These are phyloP conservation scores for Pentalonia nigronervosa DNA, from an alignment of 1,140 invertebrate genomes.

Conservation along the genomic window DNA sequence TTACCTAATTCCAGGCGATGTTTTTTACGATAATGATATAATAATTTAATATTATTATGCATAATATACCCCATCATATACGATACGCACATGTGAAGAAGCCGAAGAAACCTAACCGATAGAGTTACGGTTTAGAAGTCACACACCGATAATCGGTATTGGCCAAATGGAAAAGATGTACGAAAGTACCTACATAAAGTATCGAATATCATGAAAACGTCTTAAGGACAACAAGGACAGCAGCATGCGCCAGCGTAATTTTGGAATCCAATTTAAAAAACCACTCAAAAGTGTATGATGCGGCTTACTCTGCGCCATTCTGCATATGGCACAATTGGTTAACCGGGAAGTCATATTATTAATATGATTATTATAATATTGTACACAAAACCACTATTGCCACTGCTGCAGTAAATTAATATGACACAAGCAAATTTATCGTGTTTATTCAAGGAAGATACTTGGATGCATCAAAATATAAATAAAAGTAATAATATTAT, in stretches of 20 bases:
- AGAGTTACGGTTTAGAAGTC: neutral
- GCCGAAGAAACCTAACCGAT: neutral
- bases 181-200: neutral
- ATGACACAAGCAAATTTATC: neutral
- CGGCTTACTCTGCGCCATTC: neutral
- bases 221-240: neutral
- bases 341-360: neutral
- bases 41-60: neutral
- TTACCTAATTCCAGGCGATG: neutral
- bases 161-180: neutral
- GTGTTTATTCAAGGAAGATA: neutral
- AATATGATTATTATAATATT: neutral
- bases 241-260: neutral
- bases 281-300: neutral
- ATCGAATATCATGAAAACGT: neutral
- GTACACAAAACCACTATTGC: neutral
- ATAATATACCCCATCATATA: neutral
- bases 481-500: neutral
- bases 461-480: neutral
- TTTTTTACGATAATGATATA: neutral
- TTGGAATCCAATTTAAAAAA: conserved; percentile 15
- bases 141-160: neutral
- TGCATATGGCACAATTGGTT: neutral
- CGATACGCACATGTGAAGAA: neutral
- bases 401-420: neutral